Percentiles rank a stretch among this genome's conserved stretches.
These are phyloP conservation scores for Pteropus alecto DNA, from an alignment of 2,113 vertebrate species.

Conservation along the genomic window DNA sequence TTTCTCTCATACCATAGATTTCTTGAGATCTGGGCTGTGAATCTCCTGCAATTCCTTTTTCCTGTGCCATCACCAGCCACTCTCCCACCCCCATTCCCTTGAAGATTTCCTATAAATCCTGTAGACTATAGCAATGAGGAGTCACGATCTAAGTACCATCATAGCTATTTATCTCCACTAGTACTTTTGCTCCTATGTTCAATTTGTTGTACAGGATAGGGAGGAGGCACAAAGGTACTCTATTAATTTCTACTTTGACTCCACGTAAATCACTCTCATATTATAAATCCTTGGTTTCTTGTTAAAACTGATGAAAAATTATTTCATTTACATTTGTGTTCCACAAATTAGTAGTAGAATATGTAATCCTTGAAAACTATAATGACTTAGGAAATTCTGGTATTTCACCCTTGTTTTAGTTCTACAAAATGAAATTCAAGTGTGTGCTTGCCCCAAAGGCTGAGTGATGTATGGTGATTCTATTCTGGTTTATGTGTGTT, in stretches of 20 bases:
- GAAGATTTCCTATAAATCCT: background rate
- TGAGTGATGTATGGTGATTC: background rate
- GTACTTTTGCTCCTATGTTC: background rate
- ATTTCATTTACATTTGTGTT: background rate
- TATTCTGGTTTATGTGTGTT: background rate
- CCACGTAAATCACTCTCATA: background rate
- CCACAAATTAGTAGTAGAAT: background rate
- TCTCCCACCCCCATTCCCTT: rapidly evolving
- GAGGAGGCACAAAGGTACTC: background rate
- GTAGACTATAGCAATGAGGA: background rate
- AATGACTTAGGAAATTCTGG: background rate
- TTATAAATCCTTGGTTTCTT: background rate
- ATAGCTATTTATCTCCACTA: background rate
- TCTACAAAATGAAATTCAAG: background rate
- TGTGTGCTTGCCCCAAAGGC: background rate
- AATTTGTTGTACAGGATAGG: background rate
- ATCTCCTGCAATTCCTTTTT: background rate
- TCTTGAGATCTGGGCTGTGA: background rate
- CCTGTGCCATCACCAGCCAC: background rate
- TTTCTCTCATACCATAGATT: background rate
- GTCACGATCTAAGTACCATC: background rate
- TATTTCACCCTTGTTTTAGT: background rate
- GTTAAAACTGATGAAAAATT: background rate
- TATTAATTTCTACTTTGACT: background rate
- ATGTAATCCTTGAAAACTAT: background rate